phyloP scores from a whole-genome alignment of 2,113 vertebrate genomes.

The Lynx canadensis region DNA sequence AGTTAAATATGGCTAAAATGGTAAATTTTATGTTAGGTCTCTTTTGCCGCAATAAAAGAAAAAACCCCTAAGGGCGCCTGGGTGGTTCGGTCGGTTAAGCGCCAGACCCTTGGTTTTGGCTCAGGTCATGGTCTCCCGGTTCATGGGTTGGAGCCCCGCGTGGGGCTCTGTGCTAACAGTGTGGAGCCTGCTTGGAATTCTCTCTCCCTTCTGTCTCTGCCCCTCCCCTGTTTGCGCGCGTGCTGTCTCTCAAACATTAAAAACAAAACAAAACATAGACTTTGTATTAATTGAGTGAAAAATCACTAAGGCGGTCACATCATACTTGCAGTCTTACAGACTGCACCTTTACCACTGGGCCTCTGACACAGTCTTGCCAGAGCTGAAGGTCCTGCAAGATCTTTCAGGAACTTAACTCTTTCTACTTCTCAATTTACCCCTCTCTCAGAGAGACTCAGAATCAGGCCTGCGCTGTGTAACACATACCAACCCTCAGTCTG shows the following conservation, averaged over 20 bases:
- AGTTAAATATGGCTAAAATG: not conserved
- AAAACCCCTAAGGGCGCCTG: too few species aligned
- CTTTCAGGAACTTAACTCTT: not conserved
- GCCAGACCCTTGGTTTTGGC: too few species aligned
- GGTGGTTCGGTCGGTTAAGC: too few species aligned
- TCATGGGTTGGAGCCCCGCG: too few species aligned
- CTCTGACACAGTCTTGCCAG: not conserved
- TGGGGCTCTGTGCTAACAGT: too few species aligned
- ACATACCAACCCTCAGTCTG: not conserved
- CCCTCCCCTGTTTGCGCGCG: too few species aligned
- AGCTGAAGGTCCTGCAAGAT: not conserved
- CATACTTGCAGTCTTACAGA: not conserved
- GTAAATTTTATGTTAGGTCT: not conserved
- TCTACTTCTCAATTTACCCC: not conserved
- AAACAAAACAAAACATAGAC: rapidly evolving
- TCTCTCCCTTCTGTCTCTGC: too few species aligned
- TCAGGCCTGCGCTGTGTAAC: not conserved
- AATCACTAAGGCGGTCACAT: not conserved
- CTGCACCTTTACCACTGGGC: not conserved
- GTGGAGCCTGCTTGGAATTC: too few species aligned
- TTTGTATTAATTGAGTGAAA: not conserved
- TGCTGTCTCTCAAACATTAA: not conserved
- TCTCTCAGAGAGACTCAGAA: not conserved
- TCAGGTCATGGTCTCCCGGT: too few species aligned
- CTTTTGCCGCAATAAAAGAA: not conserved